Conservation (phyloP, 2,888 invertebrate species). For the Chelonus formosanus region DNA sequence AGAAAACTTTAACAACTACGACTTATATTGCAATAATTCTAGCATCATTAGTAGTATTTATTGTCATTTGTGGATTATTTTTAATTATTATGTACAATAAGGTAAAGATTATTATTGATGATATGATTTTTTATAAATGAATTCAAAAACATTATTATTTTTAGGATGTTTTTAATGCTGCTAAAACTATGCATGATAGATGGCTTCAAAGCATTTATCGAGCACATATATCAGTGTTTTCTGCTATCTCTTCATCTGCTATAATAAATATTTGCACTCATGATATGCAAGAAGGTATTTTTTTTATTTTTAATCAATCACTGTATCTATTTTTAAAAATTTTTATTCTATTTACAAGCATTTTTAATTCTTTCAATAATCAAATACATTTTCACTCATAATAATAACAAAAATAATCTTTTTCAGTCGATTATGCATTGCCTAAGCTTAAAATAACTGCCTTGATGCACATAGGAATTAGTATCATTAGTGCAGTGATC, state of each 20-base stretch:
- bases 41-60: constrained; percentile 42
- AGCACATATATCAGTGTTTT: constrained; percentile 66
- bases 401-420: neutral
- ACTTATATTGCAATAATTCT: constrained; percentile 43
- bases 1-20: constrained; percentile 43
- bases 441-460: constrained; percentile 69
- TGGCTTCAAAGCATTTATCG: constrained; percentile 66
- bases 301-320: too few species aligned
- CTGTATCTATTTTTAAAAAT: too few species aligned
- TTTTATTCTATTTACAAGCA: neutral
- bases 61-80: constrained; percentile 41
- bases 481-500: constrained; percentile 64
- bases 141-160: constrained; percentile 19
- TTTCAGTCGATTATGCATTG: constrained; percentile 68
- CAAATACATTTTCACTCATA: neutral
- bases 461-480: constrained; percentile 68
- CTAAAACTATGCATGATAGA: constrained; percentile 66
- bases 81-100: constrained; percentile 44
- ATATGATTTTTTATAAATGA: constrained; percentile 7
- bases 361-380: neutral
- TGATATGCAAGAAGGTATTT: constrained; percentile 67
- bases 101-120: constrained; percentile 34
- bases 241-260: constrained; percentile 66
- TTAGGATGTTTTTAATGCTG: constrained; percentile 65
- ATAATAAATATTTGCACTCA: constrained; percentile 68